These are phyloP conservation scores for Petrophora chlorosata DNA, from an alignment of 2,888 invertebrate species.

Conservation along the genomic window DNA sequence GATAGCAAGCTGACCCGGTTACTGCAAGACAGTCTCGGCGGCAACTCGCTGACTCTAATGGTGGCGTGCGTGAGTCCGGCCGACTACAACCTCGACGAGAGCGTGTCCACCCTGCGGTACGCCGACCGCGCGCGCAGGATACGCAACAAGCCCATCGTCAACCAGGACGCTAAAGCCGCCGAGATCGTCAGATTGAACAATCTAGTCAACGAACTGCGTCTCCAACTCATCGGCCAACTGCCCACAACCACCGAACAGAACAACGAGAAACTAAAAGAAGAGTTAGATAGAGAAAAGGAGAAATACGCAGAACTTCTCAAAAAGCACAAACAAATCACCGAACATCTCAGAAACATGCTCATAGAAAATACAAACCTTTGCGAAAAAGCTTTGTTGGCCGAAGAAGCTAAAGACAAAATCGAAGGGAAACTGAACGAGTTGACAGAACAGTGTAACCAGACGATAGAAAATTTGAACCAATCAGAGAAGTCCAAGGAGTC, in stretches of 20 bases:
- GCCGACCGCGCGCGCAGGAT: slow-evolving; percentile 94
- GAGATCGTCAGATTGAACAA: slow-evolving; percentile 91
- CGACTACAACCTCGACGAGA: slow-evolving; percentile 93
- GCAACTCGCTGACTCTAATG: slow-evolving; percentile 97
- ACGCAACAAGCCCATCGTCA: slow-evolving; percentile 94
- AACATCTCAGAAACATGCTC: slow-evolving; percentile 88
- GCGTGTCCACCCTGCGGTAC: slow-evolving; percentile 93
- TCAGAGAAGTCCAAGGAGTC: slow-evolving; percentile 51
- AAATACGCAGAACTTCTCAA: slow-evolving; percentile 80
- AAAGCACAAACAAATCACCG: slow-evolving; percentile 81
- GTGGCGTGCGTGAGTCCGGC: slow-evolving; percentile 98
- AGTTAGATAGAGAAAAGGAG: slow-evolving; percentile 64
- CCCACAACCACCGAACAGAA: slow-evolving; percentile 64
- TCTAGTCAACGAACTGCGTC: slow-evolving; percentile 87
- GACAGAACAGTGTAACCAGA: slow-evolving; percentile 83
- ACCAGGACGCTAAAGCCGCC: slow-evolving; percentile 91
- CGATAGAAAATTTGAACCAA: slow-evolving; percentile 82
- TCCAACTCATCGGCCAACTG: slow-evolving; percentile 84
- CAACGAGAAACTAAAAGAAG: slow-evolving; percentile 69
- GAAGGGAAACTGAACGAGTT: slow-evolving; percentile 84
- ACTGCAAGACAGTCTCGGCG: slow-evolving; percentile 97
- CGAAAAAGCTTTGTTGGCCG: slow-evolving; percentile 87
- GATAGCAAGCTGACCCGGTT: slow-evolving; percentile 96
- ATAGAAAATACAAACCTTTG: slow-evolving; percentile 88
- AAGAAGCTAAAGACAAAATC: slow-evolving; percentile 87